Conservation (phyloP, 2,888 invertebrate genomes). For the Athrips mouffetella region DNA sequence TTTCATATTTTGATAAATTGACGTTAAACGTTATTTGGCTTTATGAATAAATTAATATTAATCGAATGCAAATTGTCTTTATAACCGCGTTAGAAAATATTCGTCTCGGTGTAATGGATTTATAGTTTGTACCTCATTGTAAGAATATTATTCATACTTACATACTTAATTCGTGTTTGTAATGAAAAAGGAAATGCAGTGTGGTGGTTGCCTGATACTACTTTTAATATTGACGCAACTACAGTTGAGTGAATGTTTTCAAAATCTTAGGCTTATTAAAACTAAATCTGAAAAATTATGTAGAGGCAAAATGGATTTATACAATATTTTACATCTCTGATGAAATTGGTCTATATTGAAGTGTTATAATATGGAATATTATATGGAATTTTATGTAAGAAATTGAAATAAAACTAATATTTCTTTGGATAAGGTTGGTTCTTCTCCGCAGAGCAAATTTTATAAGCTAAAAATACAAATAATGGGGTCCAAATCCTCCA, state of each 20-base stretch:
- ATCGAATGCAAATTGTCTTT: conserved; percentile 43
- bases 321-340: conserved; percentile 49
- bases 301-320: conserved; percentile 61
- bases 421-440: conserved; percentile 47
- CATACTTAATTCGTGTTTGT: conserved; percentile 36
- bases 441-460: conserved; percentile 64
- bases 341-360: conserved; percentile 62
- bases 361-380: conserved; percentile 60
- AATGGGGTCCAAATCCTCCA: conserved; percentile 75
- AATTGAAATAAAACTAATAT: conserved; percentile 47
- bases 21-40: conserved; percentile 54
- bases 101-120: conserved; percentile 54
- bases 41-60: conserved; percentile 48
- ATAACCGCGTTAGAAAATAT: conserved; percentile 17
- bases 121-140: conserved; percentile 42
- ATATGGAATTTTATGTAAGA: conserved; percentile 60
- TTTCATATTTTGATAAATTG: conserved; percentile 58
- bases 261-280: conserved; percentile 32
- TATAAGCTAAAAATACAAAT: conserved; percentile 51
- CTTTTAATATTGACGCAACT: not conserved
- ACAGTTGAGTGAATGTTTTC: conserved; percentile 9
- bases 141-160: conserved; percentile 37
- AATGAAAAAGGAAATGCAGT: conserved; percentile 36
- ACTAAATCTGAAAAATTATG: conserved; percentile 45
- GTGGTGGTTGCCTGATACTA: not conserved